Percentiles rank a stretch among this genome's conserved stretches.
Evolutionary conservation across 2,888 invertebrate genomes (phyloP).

Genomic region (Salpingus planirostris): DNA sequence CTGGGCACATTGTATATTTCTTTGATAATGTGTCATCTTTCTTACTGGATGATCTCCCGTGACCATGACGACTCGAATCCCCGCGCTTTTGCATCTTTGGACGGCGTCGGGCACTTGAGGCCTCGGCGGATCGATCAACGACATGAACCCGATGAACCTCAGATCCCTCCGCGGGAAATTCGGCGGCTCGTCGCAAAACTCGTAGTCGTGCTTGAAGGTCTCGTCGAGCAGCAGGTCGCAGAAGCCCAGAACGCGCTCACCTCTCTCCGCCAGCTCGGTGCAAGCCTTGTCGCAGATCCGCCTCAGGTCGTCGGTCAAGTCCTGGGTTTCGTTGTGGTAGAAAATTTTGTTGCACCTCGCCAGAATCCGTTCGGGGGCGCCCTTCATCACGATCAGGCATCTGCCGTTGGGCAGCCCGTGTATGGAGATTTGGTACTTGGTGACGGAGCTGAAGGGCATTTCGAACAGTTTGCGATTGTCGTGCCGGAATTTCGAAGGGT

Average conservation of each 20-base stretch:
- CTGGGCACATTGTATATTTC: too few relatives aligned
- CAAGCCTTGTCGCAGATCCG: constrained; percentile 59
- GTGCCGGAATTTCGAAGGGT: constrained; percentile 33
- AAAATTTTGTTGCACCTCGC: constrained; percentile 57
- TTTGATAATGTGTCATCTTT: too few relatives aligned
- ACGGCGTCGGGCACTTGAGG: constrained; percentile 59
- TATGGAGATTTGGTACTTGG: constrained; percentile 59
- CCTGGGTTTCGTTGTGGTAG: constrained; percentile 46
- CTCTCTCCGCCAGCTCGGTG: constrained; percentile 65
- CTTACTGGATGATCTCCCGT: constrained; percentile 74
- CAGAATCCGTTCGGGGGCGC: constrained; percentile 63
- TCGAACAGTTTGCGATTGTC: constrained; percentile 51
- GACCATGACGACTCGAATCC: constrained; percentile 74
- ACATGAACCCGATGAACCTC: constrained; percentile 55
- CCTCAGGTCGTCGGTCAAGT: constrained; percentile 46
- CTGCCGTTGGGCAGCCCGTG: constrained; percentile 48
- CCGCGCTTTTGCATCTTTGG: constrained; percentile 59
- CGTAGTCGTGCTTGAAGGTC: constrained; percentile 45
- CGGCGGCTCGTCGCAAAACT: constrained; percentile 51
- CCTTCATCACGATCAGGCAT: constrained; percentile 63
- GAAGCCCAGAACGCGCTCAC: constrained; percentile 81
- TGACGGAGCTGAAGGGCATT: constrained; percentile 59
- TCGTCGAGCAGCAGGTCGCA: constrained; percentile 58
- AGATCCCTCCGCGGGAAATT: constrained; percentile 61
- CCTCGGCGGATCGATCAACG: constrained; percentile 58